Evolutionary conservation across 2,113 vertebrate genomes (phyloP).

Genomic region (Rana temporaria): DNA sequence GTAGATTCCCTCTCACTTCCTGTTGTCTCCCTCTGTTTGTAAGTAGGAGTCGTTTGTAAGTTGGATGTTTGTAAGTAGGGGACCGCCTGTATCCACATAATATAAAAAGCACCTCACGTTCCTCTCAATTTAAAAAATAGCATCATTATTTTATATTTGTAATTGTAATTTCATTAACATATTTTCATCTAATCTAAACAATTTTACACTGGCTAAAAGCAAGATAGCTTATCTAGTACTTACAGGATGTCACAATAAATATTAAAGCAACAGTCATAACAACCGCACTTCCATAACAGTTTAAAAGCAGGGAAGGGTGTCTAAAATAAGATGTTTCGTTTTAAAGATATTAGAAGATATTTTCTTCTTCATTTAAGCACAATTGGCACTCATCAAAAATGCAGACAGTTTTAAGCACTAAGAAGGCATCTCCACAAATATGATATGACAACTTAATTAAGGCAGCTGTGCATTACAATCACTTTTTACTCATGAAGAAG

Average conservation of each 20-base stretch:
- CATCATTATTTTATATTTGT: too few species aligned
- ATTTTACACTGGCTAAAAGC: too few species aligned
- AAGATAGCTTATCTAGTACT: not conserved
- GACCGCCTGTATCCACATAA: too few species aligned
- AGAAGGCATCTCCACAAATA: constrained; percentile 60
- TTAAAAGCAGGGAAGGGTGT: not conserved
- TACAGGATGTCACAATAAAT: not conserved
- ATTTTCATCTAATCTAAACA: too few species aligned
- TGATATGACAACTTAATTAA: constrained; percentile 69
- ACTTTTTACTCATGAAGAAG: constrained; percentile 60
- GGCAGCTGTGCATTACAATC: constrained; percentile 60
- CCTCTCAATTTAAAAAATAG: too few species aligned
- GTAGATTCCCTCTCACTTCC: too few species aligned
- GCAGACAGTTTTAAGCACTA: constrained; percentile 59
- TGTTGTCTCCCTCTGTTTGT: too few species aligned
- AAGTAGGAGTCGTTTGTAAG: too few species aligned
- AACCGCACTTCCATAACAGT: not conserved
- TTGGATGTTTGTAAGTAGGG: too few species aligned
- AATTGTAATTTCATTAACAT: too few species aligned
- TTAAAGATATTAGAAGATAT: constrained; percentile 60
- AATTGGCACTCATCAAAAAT: constrained; percentile 65
- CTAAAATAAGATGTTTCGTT: constrained; percentile 44
- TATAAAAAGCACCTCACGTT: too few species aligned
- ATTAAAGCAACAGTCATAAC: not conserved
- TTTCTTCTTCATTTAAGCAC: constrained; percentile 65